Evolutionary conservation across 37 sponge, comb jelly and placozoan genomes (phyloP), one percentile per base, ranked within the genome.

Genomic region (Ianthella basta): DNA sequence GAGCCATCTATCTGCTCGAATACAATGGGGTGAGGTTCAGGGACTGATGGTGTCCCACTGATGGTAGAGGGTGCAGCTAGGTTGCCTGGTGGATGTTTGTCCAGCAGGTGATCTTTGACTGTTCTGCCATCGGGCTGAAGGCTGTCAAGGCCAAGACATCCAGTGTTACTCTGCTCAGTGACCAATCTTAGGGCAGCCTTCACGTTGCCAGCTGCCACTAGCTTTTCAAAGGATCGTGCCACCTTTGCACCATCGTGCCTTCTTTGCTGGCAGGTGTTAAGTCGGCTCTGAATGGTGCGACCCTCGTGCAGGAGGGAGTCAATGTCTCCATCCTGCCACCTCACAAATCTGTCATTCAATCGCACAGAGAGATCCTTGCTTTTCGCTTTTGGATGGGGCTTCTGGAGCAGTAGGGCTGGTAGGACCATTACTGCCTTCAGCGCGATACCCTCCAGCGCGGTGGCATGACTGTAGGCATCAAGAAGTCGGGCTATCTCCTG

Each of bases 371-470:
- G 68, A n/a, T 66, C 68, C 27, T 66, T 66, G 27, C 68, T 25
- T 15, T 27, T 15, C 13, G 25, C 15, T 66, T 66, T 66, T 24
- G 68, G 27, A 23, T 27, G 15, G 13, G 68, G 68, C 27, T 66
- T 66, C 29, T 66, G 68, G 25, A 66, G 68, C 23, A 66, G 27
- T 24, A 66, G 68, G 23, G 29, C 29, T 25, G 68, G 68, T 27
- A 66, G 29, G 68, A 66, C 23, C 68, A 66, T 66, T 16, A 66
- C 68, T 24, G 68, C 68, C 29, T 66, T n/a, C n/a, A n/a, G n/a
- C n/a, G n/a, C n/a, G n/a, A n/a, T n/a, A n/a, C n/a, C n/a, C n/a
- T n/a, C n/a, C n/a, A n/a, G n/a, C n/a, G n/a, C n/a, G n/a, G n/a
- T n/a, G n/a, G n/a, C n/a, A n/a, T n/a, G n/a, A n/a, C n/a, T n/a